These are phyloP conservation scores for Lasius fuliginosus DNA, from an alignment of 2,888 invertebrate genomes.

Conservation along the genomic window DNA sequence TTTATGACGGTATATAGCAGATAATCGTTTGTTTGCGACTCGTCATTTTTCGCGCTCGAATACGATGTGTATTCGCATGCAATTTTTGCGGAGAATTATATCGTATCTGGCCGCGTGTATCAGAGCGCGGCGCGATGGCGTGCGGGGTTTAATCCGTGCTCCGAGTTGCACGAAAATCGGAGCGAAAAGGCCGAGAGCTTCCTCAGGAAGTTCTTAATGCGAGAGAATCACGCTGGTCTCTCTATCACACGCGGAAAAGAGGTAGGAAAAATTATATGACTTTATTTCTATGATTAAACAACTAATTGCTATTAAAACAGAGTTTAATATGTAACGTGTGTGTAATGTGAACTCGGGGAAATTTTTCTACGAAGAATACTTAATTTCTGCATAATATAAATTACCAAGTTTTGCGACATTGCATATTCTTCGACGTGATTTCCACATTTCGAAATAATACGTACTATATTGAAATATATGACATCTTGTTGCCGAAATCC, in stretches of 20 bases:
- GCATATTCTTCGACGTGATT: neutral
- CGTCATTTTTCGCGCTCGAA: neutral
- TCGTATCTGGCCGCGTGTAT: constrained; percentile 45
- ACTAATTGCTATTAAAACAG: neutral
- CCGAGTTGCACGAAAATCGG: constrained; percentile 50
- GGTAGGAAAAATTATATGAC: constrained; percentile 46
- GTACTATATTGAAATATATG: neutral
- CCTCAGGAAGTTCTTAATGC: constrained; percentile 66
- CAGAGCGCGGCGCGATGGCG: constrained; percentile 31
- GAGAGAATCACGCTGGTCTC: constrained; percentile 65
- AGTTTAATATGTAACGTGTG: neutral
- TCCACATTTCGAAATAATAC: neutral
- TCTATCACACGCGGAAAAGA: constrained; percentile 42
- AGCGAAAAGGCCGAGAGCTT: constrained; percentile 56
- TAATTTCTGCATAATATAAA: neutral
- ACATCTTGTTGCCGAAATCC: neutral
- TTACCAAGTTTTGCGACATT: neutral
- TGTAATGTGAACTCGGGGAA: neutral
- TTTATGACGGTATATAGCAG: constrained; percentile 1
- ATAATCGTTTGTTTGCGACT: constrained; percentile 43
- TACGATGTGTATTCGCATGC: constrained; percentile 16
- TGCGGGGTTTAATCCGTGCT: constrained; percentile 43
- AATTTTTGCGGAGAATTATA: constrained; percentile 29
- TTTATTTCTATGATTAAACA: constrained; percentile 17
- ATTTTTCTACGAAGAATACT: neutral